Base-by-base conservation (phyloP, 2,113 vertebrate species). In the Gadus chalcogrammus region DNA sequence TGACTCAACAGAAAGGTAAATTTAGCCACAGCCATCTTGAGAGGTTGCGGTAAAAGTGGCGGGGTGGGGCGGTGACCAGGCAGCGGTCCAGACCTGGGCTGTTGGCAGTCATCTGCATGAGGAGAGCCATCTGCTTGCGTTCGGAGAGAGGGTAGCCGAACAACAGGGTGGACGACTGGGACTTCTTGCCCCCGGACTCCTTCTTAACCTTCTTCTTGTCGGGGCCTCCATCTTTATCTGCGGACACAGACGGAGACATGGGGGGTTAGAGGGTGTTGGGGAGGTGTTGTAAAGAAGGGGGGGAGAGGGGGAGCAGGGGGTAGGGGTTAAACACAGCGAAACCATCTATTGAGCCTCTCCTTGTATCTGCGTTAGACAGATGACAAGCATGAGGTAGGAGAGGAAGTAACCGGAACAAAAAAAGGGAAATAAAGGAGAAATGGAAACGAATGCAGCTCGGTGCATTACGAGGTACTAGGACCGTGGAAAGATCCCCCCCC, bases 21-120 rank as follows among this genome's bases (percentile, higher is more conserved):
- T 35, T 68, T 1, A 68, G 61, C 7, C 12, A 0, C 28, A 58
- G 58, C 17, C 74, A 64, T 67, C 11, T 67, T 59, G 71, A 67
- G 79, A 79, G 61, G 38, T 64, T 6, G 56, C 56, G 69, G 52
- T n/a, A 31, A 22, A 55, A 69, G 42, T 75, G 65, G 72, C n/a
- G 42, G 42, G 42, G 42, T 48, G 42, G 42, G 12, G 42, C 11
- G 42, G 42, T 48, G 42, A 1, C 42, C 9, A 13, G 42, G 42
- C 42, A 48, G 42, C 42, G 7, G 35, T 62, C 85, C 79, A 59
- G 85, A 98, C 97, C 97, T 98, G 97, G 97, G 87, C 97, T 99
- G 92, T 98, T 95, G 74, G 97, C 97, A 15, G 97, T 99, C 97
- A 99, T 99, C 92, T 99, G 96, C 97, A 99, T 99, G 22, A 99